Conservation (phyloP, 2,113 vertebrate species). For the Phalacrocorax carbo region DNA sequence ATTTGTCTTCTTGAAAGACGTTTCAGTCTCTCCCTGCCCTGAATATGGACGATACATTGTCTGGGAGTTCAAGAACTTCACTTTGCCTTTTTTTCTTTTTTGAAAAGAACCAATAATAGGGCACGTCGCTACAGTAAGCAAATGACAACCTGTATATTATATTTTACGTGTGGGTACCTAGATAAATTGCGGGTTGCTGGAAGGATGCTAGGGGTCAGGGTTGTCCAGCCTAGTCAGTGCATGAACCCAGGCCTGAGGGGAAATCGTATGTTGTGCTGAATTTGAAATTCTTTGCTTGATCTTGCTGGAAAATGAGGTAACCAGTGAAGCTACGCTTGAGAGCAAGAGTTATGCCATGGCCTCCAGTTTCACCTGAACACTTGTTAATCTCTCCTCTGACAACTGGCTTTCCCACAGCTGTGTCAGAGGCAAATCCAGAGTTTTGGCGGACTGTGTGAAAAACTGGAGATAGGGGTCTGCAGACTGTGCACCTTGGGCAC, state of each 20-base stretch:
- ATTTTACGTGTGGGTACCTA: background rate
- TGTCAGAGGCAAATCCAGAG: background rate
- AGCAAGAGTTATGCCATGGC: background rate
- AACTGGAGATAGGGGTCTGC: background rate
- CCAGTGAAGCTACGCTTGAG: background rate
- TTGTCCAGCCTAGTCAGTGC: background rate
- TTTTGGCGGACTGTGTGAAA: fast-evolving
- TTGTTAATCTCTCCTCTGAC: background rate
- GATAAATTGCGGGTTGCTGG: background rate
- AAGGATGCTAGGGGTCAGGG: background rate
- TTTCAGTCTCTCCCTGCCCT: background rate
- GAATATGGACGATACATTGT: background rate
- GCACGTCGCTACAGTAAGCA: background rate
- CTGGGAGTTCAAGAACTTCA: background rate
- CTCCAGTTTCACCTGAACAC: background rate
- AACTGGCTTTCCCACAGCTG: background rate
- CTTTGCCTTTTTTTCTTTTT: background rate
- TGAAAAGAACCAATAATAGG: background rate
- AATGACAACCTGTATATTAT: background rate
- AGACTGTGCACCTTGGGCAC: background rate
- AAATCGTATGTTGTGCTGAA: background rate
- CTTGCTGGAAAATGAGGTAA: background rate
- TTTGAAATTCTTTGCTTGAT: background rate
- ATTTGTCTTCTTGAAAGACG: background rate
- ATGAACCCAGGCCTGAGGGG: background rate